Evolutionary conservation across 2,888 invertebrate genomes (phyloP), one percentile per base, ranked within the genome.

Genomic region (Pterobdella sp.): DNA sequence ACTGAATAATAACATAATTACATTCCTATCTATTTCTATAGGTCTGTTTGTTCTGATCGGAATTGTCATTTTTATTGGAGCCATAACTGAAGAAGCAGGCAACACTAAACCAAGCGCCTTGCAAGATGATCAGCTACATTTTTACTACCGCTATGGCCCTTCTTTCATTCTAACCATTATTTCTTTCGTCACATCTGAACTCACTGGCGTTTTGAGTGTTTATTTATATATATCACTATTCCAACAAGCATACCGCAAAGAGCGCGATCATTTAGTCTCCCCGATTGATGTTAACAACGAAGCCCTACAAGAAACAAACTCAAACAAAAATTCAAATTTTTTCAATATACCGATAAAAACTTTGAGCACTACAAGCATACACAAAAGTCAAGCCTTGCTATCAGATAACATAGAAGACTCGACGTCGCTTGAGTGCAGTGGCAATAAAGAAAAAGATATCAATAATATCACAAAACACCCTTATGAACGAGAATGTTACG

Each of bases 31-130:
- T 10, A 37, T 32, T 36, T 3, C 4, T 42, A 3, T 79, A 83
- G 84, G 84, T 69, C 76, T 83, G 64, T 82, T 81, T 76, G 81
- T 81, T 18, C 75, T 84, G 69, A 81, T 83, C 37, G 84, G 84
- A 42, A 82, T 84, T 31, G 83, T 84, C 37, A 79, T 84, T 10
- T 84, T 82, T 76, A 83, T 84, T 69, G 83, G 83, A 74, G 82
- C 82, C 77, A 83, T 84, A 68, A 83, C 83, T 52, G 82, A 82
- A 68, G 83, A 82, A 76, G 82, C 81, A 2, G 82, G 82, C 4
- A 82, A 81, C 77, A 81, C 81, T 73, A 78, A 80, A 72, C 78
- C 80, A 22, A 22, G 63, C 34, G 35, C 63, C n/a, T 35, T 56
- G 34, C 36, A 77, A 0, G 67, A 80, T 65, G 82, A 82, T 42